Base-by-base conservation (phyloP, 2,797 vertebrate species). In the Malurus splendens region DNA sequence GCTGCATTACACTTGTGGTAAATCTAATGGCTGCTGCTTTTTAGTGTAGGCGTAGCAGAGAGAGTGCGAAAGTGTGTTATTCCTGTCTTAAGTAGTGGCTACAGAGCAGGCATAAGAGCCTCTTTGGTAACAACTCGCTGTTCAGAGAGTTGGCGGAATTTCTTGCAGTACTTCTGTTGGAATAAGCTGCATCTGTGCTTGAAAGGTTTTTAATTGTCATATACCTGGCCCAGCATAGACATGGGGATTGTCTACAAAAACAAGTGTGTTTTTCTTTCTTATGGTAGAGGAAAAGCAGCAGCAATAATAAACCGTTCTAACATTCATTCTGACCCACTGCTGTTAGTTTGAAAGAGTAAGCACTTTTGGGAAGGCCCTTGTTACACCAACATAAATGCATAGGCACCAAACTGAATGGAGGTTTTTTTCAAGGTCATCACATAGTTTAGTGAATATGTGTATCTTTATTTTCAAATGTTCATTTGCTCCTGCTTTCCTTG, bases 151-250 rank as follows among this genome's bases (percentile, higher is more conserved):
- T 87, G 50, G 23, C 47, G 5, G 79, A 42, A 36, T 67, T 77
- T 75, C 27, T 64, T 61, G 1, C 39, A 5, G 33, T 48, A 30
- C 36, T 71, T 87, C 51, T 87, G n/a, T 38, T 76, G 75, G 39
- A 82, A 80, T 65, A 74, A 77, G 17, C 36, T 38, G 10, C 44
- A 10, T 83, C 28, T 65, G 32, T 55, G 55, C 55, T 75, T 83
- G 23, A 61, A 24, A 62, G 57, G 13, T 44, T 62, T 76, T 76
- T 68, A 64, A 5, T 61, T 45, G 12, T 56, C 23, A 3, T 8
- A 3, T 32, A 28, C 6, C 30, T 0, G 0, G 12, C 33, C 47
- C 20, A 65, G 47, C 11, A 5, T 5, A 47, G 54, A 32, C 8
- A 5, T 30, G 38, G 38, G 18, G 27, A 17, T 55, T 80, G 32